Conservation (phyloP, 1,140 invertebrate species). For the Pseudomyrmex gracilis region DNA sequence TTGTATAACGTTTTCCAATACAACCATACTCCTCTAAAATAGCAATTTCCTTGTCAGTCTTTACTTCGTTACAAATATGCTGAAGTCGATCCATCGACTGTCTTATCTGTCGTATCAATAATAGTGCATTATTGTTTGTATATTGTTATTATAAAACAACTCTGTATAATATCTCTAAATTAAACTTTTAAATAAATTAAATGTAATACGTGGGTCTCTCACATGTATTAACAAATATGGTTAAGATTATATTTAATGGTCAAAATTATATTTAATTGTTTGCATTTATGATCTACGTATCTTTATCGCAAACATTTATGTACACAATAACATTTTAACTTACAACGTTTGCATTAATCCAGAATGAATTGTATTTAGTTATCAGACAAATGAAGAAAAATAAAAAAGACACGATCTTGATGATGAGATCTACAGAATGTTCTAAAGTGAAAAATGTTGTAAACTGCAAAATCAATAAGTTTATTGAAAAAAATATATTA, state of each 20-base stretch:
- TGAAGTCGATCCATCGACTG: background rate
- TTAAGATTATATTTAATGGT: too few relatives aligned
- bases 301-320: too few relatives aligned
- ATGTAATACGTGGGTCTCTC: too few relatives aligned
- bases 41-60: background rate
- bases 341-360: background rate
- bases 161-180: too few relatives aligned
- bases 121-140: background rate
- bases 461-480: background rate
- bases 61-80: background rate
- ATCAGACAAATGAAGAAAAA: background rate
- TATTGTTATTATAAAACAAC: too few relatives aligned
- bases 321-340: background rate
- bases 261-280: too few relatives aligned
- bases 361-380: background rate
- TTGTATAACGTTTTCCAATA: background rate
- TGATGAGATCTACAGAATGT: background rate
- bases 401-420: background rate
- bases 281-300: too few relatives aligned
- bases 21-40: background rate
- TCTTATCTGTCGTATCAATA: conserved; percentile 5
- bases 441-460: conserved; percentile 11
- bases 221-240: too few relatives aligned
- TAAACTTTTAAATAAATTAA: too few relatives aligned
- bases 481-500: too few relatives aligned